Evolutionary conservation across 2,797 vertebrate species (phyloP).

Genomic region (Syngnathus rostellatus): DNA sequence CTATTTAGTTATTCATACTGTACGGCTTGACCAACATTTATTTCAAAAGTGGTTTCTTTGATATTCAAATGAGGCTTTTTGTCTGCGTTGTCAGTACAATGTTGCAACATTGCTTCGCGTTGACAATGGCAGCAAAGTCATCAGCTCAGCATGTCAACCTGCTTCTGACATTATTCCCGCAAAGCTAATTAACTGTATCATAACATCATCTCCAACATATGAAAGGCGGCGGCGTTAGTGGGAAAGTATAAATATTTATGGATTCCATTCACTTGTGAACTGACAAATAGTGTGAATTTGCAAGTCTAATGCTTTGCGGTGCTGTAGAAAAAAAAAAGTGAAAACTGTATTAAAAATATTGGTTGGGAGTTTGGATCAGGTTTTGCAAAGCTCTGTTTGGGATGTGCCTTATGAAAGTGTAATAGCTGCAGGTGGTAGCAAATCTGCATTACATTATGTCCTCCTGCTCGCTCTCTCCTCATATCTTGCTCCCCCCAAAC

Average conservation of each 20-base stretch:
- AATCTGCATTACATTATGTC: slow-evolving; percentile 30
- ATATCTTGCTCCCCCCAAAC: slow-evolving; percentile 34
- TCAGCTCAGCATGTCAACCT: slow-evolving; percentile 41
- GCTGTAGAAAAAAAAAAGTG: slow-evolving; percentile 14
- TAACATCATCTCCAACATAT: slow-evolving; percentile 33
- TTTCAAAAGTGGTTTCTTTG: slow-evolving; percentile 1
- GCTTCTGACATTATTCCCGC: slow-evolving; percentile 38
- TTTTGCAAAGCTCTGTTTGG: background rate
- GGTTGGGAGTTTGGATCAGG: background rate
- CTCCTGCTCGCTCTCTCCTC: slow-evolving; percentile 15
- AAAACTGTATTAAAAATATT: background rate
- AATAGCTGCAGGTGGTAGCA: slow-evolving; percentile 24
- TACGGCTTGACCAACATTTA: background rate
- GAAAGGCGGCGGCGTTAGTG: slow-evolving; percentile 39
- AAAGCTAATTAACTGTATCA: slow-evolving; percentile 54
- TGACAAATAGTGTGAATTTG: slow-evolving; percentile 52
- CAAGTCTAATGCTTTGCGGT: slow-evolving; percentile 59
- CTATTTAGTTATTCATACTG: background rate
- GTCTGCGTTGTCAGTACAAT: background rate
- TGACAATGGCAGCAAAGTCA: slow-evolving; percentile 24
- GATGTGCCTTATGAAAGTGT: slow-evolving; percentile 15
- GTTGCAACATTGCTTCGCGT: background rate
- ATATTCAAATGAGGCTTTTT: background rate
- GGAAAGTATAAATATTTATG: slow-evolving; percentile 63
- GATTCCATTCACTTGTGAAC: slow-evolving; percentile 41